These are phyloP conservation scores for Theonella swinhoei DNA, from an alignment of 37 sponge, comb jelly and placozoan species.

Conservation along the genomic window DNA sequence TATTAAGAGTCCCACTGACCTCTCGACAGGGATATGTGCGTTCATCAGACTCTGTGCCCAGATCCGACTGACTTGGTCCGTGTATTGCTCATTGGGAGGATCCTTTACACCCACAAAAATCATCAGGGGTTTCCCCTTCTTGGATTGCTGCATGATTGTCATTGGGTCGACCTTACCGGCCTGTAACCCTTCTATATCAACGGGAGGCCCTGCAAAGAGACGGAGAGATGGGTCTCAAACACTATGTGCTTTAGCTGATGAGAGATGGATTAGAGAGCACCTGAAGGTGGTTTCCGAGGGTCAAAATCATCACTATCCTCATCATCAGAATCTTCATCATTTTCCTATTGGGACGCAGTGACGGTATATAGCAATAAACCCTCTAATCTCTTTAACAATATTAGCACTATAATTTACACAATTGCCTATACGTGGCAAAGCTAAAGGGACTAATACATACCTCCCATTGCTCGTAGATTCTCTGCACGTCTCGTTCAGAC, in stretches of 20 bases:
- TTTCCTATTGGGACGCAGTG: too few species aligned
- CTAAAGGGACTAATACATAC: too few species aligned
- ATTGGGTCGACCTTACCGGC: conserved; percentile 27
- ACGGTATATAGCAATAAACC: background rate
- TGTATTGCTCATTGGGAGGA: conserved; percentile 23
- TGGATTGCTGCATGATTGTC: conserved; percentile 36
- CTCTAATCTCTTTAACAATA: background rate
- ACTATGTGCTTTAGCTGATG: background rate
- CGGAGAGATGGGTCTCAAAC: background rate
- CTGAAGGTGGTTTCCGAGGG: background rate
- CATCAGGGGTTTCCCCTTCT: conserved; percentile 65
- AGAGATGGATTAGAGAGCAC: background rate
- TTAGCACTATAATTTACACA: too few species aligned
- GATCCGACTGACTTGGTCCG: conserved; percentile 29
- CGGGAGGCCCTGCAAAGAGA: background rate
- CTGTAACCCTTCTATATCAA: conserved; percentile 10
- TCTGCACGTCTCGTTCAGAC: conserved; percentile 40
- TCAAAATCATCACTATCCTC: conserved; percentile 10
- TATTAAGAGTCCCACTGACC: too few species aligned
- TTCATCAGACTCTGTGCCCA: conserved; percentile 71
- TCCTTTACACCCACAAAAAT: conserved; percentile 45
- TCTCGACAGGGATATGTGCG: conserved; percentile 25
- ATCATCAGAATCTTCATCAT: conserved; percentile 39
- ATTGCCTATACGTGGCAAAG: too few species aligned
- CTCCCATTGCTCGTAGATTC: conserved; percentile 52